Conservation (phyloP, 2,888 invertebrate genomes). For the Orchesella flavescens region DNA sequence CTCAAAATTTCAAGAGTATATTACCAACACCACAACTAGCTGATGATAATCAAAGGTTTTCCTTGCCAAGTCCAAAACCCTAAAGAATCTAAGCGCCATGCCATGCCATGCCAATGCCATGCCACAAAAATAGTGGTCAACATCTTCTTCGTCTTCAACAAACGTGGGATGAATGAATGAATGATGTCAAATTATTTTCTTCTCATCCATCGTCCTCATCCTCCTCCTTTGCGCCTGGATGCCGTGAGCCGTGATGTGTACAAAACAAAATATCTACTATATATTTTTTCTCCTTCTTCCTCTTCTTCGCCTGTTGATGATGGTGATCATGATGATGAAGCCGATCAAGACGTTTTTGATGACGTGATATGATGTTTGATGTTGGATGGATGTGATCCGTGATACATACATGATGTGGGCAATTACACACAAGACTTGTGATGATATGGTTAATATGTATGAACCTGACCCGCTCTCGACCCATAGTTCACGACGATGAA, state of each 20-base stretch:
- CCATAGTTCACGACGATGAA: constrained; percentile 53
- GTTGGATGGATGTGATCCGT: constrained; percentile 52
- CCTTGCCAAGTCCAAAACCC: constrained; percentile 3
- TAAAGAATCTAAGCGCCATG: no score
- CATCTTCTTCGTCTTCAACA: no score
- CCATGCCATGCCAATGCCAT: no score
- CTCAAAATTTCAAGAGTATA: neutral
- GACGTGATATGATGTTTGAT: neutral
- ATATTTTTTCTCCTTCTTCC: constrained; percentile 2
- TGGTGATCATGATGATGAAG: constrained; percentile 4
- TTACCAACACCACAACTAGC: neutral
- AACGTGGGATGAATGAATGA: no score
- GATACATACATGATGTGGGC: constrained; percentile 56
- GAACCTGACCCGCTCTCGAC: constrained; percentile 51
- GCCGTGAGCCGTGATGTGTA: constrained; percentile 20
- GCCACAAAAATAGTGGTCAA: neutral
- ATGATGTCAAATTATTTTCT: no score
- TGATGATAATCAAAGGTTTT: constrained; percentile 6
- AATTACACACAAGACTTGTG: constrained; percentile 55
- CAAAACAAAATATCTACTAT: neutral
- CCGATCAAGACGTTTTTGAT: constrained; percentile 12
- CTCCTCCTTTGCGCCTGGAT: no score
- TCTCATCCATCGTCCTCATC: no score
- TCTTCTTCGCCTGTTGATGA: constrained; percentile 5
- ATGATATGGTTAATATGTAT: constrained; percentile 53